Evolutionary conservation across 2,888 invertebrate genomes (phyloP).

Genomic region (Andrena marginata): DNA sequence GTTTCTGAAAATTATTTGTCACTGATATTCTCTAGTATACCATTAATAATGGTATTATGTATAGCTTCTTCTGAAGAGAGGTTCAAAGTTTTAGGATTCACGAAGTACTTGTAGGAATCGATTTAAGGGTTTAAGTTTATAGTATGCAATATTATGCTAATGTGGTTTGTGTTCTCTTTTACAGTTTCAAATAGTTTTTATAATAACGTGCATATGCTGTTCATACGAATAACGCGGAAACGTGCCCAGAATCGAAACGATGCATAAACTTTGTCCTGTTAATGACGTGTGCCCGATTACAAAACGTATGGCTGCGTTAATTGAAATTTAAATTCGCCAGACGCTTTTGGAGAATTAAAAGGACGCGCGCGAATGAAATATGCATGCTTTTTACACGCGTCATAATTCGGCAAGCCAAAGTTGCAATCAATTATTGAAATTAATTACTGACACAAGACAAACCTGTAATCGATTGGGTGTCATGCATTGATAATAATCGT

Average conservation of each 20-base stretch:
- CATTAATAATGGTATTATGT: too few relatives aligned
- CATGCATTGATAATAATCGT: neutral
- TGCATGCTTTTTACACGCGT: conserved; percentile 40
- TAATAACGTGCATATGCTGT: neutral
- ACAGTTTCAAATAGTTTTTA: conserved; percentile 10
- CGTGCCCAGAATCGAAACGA: conserved; percentile 43
- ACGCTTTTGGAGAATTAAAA: conserved; percentile 20
- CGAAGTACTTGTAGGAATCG: too few relatives aligned
- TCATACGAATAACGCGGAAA: conserved; percentile 7
- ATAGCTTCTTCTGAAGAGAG: too few relatives aligned
- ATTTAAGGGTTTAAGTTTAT: too few relatives aligned
- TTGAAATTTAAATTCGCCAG: conserved; percentile 55
- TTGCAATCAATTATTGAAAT: conserved; percentile 55
- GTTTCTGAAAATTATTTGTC: neutral
- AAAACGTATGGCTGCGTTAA: conserved; percentile 52
- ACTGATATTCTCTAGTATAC: neutral
- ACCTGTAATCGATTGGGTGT: conserved; percentile 7
- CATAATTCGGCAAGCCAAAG: conserved; percentile 47
- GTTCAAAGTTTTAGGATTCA: too few relatives aligned
- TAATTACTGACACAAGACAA: conserved; percentile 21
- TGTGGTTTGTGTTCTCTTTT: neutral
- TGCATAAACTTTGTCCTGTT: conserved; percentile 28
- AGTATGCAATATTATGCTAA: too few relatives aligned
- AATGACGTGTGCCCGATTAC: conserved; percentile 32
- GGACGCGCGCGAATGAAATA: conserved; percentile 36